Evolutionary conservation across 2,888 invertebrate genomes (phyloP), one percentile per base, ranked within the genome.

Genomic region (Epirrhoe tristata): DNA sequence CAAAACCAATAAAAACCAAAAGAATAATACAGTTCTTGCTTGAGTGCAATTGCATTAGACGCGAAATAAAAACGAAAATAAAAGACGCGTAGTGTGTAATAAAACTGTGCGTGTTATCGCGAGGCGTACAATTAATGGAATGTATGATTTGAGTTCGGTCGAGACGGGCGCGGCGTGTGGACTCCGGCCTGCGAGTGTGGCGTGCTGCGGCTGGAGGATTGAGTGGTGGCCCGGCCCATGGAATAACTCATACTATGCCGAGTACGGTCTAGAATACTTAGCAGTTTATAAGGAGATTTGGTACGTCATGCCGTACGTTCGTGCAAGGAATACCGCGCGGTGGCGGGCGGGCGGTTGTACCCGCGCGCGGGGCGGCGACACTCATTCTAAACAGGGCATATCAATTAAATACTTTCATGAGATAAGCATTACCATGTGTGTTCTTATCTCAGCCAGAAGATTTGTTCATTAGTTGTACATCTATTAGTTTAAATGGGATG

Each of bases 1-100:
- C 90, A 85, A 83, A 87, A 87, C 83, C 82, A 86, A 89, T 77
- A 84, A 86, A 90, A 88, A 88, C 83, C 82, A 85, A 81, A 84
- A 84, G 84, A 85, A 86, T 87, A 88, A 86, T 86, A 87, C 79
- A 78, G 85, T 82, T 84, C 84, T 80, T 87, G 88, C 86, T 90
- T 86, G 89, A 89, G 78, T 91, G 91, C 90, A 91, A 91, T 92
- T 90, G 91, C 88, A 91, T 91, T 93, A 90, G 84, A 87, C 81
- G 85, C 81, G 87, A 88, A 87, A 90, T 91, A 90, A 90, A 90
- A 91, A 86, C 77, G 85, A 82, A 86, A 88, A 89, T 90, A 88
- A 89, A 89, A 90, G 86, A 85, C 84, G 81, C 79, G 78, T 75
- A 77, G 90, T 68, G 64, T 61, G 68, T 79, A 86, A 89, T 91